These are phyloP conservation scores for Cyanistes caeruleus DNA, from an alignment of 2,113 vertebrate species.

Conservation along the genomic window DNA sequence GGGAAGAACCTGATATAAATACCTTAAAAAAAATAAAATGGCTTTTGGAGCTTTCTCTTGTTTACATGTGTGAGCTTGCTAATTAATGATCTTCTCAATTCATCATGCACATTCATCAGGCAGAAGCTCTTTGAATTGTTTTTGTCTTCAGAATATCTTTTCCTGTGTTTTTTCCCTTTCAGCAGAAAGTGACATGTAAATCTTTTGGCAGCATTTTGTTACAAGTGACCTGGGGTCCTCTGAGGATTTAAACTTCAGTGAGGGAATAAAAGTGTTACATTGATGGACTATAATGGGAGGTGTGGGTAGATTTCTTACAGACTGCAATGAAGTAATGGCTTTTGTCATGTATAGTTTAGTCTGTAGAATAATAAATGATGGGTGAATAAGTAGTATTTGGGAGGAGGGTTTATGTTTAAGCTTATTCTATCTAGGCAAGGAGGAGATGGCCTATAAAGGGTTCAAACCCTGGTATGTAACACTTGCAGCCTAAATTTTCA, in stretches of 20 bases:
- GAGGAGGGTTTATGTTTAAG: background rate
- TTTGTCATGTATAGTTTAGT: background rate
- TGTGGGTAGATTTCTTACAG: background rate
- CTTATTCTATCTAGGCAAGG: background rate
- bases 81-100: background rate
- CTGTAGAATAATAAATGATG: background rate
- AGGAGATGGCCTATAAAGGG: background rate
- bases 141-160: background rate
- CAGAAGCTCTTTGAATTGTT: background rate
- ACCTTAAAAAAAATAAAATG: background rate
- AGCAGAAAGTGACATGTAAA: background rate
- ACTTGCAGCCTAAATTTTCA: background rate
- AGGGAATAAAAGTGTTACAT: background rate
- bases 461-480: background rate
- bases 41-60: background rate
- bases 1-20: background rate
- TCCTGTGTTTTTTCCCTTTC: background rate
- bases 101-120: fast-evolving
- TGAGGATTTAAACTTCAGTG: background rate
- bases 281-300: background rate
- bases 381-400: background rate
- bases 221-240: background rate
- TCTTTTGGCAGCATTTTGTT: background rate
- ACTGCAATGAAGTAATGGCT: background rate
- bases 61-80: background rate